Evolutionary conservation across 2,797 vertebrate genomes (phyloP).

Genomic region (Jordanella pulchra): DNA sequence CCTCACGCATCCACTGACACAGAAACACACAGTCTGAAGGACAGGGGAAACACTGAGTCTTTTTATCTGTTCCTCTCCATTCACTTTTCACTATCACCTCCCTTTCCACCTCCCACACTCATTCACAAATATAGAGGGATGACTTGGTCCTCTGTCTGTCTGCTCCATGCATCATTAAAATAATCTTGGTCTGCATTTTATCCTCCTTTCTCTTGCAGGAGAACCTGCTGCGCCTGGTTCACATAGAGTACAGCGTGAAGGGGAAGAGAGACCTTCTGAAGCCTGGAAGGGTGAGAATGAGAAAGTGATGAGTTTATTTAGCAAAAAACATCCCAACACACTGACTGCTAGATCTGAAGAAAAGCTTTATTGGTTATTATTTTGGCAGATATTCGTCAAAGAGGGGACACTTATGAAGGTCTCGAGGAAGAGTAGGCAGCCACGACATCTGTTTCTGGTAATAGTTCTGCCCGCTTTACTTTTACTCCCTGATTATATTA

Average conservation of each 20-base stretch:
- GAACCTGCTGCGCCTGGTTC: slow-evolving; percentile 93
- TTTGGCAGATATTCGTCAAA: slow-evolving; percentile 91
- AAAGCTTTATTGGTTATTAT: slow-evolving; percentile 22
- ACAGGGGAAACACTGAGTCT: slow-evolving; percentile 60
- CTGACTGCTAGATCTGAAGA: slow-evolving; percentile 3
- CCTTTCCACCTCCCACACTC: slow-evolving; percentile 60
- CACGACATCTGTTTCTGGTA: slow-evolving; percentile 96
- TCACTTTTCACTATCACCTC: slow-evolving; percentile 65
- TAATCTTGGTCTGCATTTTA: slow-evolving; percentile 40
- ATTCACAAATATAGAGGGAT: slow-evolving; percentile 65
- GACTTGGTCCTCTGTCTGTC: slow-evolving; percentile 50
- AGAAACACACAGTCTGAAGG: slow-evolving; percentile 40
- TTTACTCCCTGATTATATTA: not conserved
- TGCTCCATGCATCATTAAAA: slow-evolving; percentile 35
- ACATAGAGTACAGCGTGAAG: slow-evolving; percentile 92
- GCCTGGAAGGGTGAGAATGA: slow-evolving; percentile 90
- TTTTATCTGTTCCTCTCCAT: slow-evolving; percentile 51
- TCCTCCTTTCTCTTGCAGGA: slow-evolving; percentile 79
- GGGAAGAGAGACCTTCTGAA: slow-evolving; percentile 90
- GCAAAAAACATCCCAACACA: slow-evolving; percentile 21
- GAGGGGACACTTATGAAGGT: slow-evolving; percentile 97
- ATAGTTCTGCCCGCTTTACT: slow-evolving; percentile 29
- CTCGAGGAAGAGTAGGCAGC: slow-evolving; percentile 87
- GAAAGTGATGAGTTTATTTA: slow-evolving; percentile 28
- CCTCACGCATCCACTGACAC: slow-evolving; percentile 25